Base-by-base conservation (phyloP, 2,113 vertebrate genomes). In the Alligator mississippiensis region DNA sequence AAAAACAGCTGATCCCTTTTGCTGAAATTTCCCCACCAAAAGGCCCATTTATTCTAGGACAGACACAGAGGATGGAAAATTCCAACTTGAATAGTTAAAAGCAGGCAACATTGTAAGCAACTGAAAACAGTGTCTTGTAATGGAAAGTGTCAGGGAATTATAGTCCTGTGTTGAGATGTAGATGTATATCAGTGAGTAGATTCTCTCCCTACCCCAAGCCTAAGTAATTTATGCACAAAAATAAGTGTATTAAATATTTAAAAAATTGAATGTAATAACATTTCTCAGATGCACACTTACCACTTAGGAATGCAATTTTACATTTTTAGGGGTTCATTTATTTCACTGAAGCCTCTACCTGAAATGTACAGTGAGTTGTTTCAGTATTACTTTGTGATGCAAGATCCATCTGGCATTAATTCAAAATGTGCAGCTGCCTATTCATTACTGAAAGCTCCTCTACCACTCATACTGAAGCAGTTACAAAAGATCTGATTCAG, bases 361-460 rank as follows among this genome's bases (percentile, higher is more conserved):
- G 89, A 74, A 90, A 76, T 82, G 92, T 87, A 95, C 60, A 94
- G 80, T 77, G 92, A 92, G 94, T 98, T 97, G 82, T 95, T 96
- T 95, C 74, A 87, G 88, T 96, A 96, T 96, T 87, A 82, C 82
- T 95, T 95, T 78, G 91, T 97, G 96, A 96, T 1, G 22, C 90
- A 94, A 92, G 70, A 80, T 84, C 82, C 72, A 84, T 93, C 93
- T 97, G 97, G 94, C 94, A 93, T 95, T 90, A 77, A 93, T 93
- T 97, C 95, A 96, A 94, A 89, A 96, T 93, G 64, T 95, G 94
- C 97, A 97, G 95, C 97, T 97, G 96, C 90, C 95, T 97, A 96
- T 97, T 98, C 97, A 98, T 97, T 97, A 95, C 94, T 97, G 94
- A 96, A 95, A 96, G 96, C 87, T 88, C 90, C 74, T 91, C 74